Evolutionary conservation across 2,888 invertebrate genomes (phyloP).

Genomic region (Diogma glabrata): DNA sequence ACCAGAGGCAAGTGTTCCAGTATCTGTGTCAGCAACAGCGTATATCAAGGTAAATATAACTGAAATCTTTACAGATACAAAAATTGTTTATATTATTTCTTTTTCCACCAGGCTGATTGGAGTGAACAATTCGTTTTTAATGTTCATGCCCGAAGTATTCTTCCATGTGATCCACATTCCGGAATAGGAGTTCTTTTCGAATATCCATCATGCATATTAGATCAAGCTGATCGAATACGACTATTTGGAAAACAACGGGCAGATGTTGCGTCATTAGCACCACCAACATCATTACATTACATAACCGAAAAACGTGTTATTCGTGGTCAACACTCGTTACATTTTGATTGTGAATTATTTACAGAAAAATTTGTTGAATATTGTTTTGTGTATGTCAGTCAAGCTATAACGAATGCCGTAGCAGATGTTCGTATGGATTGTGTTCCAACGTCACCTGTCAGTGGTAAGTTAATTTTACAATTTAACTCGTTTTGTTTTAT

Average conservation of each 20-base stretch:
- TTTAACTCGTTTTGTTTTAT: too few relatives aligned
- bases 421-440: constrained; percentile 76
- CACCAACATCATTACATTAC: constrained; percentile 50
- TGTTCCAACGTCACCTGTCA: constrained; percentile 67
- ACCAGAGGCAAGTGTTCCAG: constrained; percentile 50
- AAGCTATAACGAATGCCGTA: constrained; percentile 73
- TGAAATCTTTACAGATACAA: constrained; percentile 10
- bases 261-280: constrained; percentile 54
- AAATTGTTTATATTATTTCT: too few relatives aligned
- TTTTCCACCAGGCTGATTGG: constrained; percentile 57
- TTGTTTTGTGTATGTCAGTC: constrained; percentile 79
- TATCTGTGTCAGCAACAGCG: constrained; percentile 51
- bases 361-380: constrained; percentile 74
- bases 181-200: constrained; percentile 71
- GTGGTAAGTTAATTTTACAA: constrained; percentile 43
- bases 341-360: constrained; percentile 72
- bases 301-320: constrained; percentile 52
- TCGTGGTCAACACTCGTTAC: constrained; percentile 62
- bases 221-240: constrained; percentile 64
- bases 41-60: constrained; percentile 55
- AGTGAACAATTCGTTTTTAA: constrained; percentile 76
- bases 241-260: constrained; percentile 63
- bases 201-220: constrained; percentile 71
- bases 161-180: constrained; percentile 64
- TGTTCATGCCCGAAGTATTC: constrained; percentile 70